Evolutionary conservation across 1,140 invertebrate genomes (phyloP).

Genomic region (Zeugodacus cucurbitae): DNA sequence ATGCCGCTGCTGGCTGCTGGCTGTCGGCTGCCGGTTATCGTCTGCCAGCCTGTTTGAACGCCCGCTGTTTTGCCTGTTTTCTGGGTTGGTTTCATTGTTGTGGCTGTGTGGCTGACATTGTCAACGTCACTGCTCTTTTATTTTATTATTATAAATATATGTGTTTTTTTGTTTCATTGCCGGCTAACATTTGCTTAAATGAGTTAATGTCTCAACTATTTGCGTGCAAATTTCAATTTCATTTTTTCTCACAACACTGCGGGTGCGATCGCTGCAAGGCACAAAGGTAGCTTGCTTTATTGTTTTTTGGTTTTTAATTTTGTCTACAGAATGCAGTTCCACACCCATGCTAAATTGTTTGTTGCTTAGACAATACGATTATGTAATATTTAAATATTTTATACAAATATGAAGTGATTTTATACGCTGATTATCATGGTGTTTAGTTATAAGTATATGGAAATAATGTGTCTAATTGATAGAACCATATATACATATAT

Average conservation of each 20-base stretch:
- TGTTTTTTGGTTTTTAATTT: neutral
- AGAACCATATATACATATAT: no score
- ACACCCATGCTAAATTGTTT: neutral
- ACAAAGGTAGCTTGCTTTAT: neutral
- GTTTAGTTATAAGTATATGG: no score
- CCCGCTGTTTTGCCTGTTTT: neutral
- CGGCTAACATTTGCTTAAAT: neutral
- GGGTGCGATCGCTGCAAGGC: neutral
- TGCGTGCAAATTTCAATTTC: constrained; percentile 1
- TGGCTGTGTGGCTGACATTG: neutral
- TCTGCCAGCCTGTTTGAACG: neutral
- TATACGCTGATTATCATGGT: no score
- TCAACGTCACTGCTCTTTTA: neutral
- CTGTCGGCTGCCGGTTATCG: neutral
- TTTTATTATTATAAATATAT: neutral
- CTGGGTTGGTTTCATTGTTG: neutral
- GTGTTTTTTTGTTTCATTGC: neutral
- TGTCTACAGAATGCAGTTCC: neutral
- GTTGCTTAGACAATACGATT: neutral
- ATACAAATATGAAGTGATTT: neutral
- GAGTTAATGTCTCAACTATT: constrained; percentile 8
- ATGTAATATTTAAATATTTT: neutral
- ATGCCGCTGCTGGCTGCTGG: neutral
- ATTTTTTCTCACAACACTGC: constrained; percentile 12
- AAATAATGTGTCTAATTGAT: no score